A percentile compares a stretch with the other conserved stretches of the same genome.
Evolutionary conservation across 2,888 invertebrate species (phyloP).

Genomic region (Quadriops clusia): DNA sequence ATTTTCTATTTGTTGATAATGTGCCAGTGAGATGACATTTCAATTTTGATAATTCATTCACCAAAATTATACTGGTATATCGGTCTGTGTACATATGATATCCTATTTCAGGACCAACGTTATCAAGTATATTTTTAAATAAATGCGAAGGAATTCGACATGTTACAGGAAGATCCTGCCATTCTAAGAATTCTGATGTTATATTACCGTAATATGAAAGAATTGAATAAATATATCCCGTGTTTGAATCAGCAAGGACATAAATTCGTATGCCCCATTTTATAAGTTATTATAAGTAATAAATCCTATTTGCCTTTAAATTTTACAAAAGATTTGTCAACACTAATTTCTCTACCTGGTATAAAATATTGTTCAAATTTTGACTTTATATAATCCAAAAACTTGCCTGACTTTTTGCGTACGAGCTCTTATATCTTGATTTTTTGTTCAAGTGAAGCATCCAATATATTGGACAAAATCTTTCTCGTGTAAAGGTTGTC

Average conservation of each 20-base stretch:
- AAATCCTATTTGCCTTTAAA: conserved; percentile 13
- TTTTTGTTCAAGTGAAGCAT: conserved; percentile 12
- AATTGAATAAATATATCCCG: conserved; percentile 13
- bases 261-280: conserved; percentile 13
- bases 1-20: too few species aligned
- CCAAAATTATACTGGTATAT: too few species aligned
- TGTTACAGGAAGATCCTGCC: conserved; percentile 14
- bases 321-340: conserved; percentile 14
- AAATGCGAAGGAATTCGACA: too few species aligned
- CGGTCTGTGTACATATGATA: too few species aligned
- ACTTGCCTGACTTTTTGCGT: conserved; percentile 5
- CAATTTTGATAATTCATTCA: too few species aligned
- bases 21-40: too few species aligned
- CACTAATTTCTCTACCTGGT: conserved; percentile 10
- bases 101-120: too few species aligned
- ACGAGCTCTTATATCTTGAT: conserved; percentile 4
- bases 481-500: conserved; percentile 12
- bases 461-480: conserved; percentile 17
- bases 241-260: conserved; percentile 12
- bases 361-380: conserved; percentile 15
- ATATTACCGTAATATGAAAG: conserved; percentile 13
- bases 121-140: too few species aligned
- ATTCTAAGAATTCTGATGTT: conserved; percentile 12
- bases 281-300: conserved; percentile 15
- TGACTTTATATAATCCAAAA: conserved; percentile 13